Evolutionary conservation across 2,888 invertebrate species (phyloP), one percentile per base, ranked within the genome.

Genomic region (Carpatolechia fugitivella): DNA sequence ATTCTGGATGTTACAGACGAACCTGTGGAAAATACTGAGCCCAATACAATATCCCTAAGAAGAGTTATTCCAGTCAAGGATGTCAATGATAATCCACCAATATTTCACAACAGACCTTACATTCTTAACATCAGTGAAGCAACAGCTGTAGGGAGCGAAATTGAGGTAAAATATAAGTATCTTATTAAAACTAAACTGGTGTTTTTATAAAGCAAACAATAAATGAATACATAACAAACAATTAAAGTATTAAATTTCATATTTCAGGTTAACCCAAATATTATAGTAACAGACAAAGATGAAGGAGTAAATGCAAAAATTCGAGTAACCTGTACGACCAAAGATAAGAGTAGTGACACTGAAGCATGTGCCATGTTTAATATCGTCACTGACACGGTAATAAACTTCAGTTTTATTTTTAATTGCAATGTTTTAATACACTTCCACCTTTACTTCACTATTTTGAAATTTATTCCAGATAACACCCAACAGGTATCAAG

Each of bases 11-110:
- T 77, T 80, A 0, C 77, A 93, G 94, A 96, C 75, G 94, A 95
- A 75, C 92, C 92, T 1, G 80, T 94, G 61, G 93, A 91, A 0
- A 93, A 93, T 50, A 91, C 93, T 0, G 95, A 95, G 64, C 94
- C 95, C 0, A 95, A 95, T 66, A 96, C 95, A 0, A 93, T 96
- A 8, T 96, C 96, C 0, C 82, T 96, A 30, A 91, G 95, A 5
- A 87, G 96, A 18, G 94, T 95, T 66, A 94, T 97, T 38, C 93
- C 94, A 0, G 93, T 96, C 4, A 86, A 92, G 13, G 97, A 97
- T 68, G 93, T 93, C 16, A 97, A 97, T 70, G 97, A 97, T 78
- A 97, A 96, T 72, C 87, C 92, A 0, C 96, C 96, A 0, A 89
- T 92, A 11, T 96, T 95, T 72, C 91, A 92, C 62, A 94, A 94